A percentile compares a stretch with the other conserved stretches of the same genome.
These are phyloP conservation scores for Spodoptera picta DNA, from an alignment of 2,888 invertebrate species.

Conservation along the genomic window DNA sequence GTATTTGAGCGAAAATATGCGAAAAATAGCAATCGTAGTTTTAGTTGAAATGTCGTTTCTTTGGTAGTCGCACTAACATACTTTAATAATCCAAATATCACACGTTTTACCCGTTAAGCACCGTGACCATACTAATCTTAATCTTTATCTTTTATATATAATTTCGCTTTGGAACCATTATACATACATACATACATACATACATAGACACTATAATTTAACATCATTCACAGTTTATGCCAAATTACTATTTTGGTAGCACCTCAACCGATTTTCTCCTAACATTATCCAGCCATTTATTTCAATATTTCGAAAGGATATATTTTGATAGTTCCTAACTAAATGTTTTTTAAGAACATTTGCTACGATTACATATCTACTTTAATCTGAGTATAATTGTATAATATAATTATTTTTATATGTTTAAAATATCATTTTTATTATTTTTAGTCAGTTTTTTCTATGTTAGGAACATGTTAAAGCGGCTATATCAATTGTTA, in stretches of 20 bases:
- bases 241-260: slow-evolving; percentile 55
- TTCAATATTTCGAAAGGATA: slow-evolving; percentile 40
- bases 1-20: slow-evolving; percentile 29
- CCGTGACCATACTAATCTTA: slow-evolving; percentile 57
- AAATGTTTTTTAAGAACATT: slow-evolving; percentile 43
- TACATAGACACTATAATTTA: slow-evolving; percentile 31
- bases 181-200: slow-evolving; percentile 38
- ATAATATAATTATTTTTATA: too few relatives aligned
- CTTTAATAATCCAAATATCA: slow-evolving; percentile 71
- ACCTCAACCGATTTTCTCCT: slow-evolving; percentile 46
- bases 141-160: slow-evolving; percentile 55
- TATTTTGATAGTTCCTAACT: slow-evolving; percentile 32
- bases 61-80: slow-evolving; percentile 67
- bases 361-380: slow-evolving; percentile 38
- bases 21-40: slow-evolving; percentile 47
- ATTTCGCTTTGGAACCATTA: slow-evolving; percentile 51
- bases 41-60: slow-evolving; percentile 61
- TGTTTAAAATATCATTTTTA: neutral
- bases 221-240: slow-evolving; percentile 46
- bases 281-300: slow-evolving; percentile 31
- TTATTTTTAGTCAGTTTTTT: slow-evolving; percentile 3
- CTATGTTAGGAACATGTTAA: slow-evolving; percentile 31
- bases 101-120: slow-evolving; percentile 74
- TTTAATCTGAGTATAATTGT: neutral
- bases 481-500: slow-evolving; percentile 18